Conservation (phyloP, 2,797 vertebrate genomes). For the Sorex maritimensis region DNA sequence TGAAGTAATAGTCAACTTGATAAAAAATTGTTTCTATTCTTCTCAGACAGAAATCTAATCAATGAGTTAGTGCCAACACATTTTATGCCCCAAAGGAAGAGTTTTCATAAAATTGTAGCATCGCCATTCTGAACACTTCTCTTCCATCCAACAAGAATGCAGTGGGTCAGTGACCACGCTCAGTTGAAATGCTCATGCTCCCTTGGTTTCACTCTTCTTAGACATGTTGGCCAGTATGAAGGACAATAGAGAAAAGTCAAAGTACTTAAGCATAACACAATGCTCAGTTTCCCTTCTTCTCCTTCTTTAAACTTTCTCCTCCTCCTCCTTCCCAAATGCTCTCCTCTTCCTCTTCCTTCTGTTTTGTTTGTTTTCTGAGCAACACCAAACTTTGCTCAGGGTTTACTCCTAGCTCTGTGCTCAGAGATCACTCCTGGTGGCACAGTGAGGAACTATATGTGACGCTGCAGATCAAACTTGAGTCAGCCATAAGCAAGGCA, state of each 20-base stretch:
- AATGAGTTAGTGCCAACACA: background rate
- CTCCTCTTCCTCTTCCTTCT: no score
- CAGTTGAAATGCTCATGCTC: background rate
- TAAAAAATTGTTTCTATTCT: background rate
- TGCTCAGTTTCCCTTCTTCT: background rate
- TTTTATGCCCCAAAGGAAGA: background rate
- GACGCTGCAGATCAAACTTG: no score
- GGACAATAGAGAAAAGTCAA: background rate
- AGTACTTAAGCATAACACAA: background rate
- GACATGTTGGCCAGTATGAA: background rate
- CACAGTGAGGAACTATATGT: no score
- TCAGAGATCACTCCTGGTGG: no score
- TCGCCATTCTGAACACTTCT: constrained; percentile 5
- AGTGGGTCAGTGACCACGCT: background rate
- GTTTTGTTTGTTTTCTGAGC: no score
- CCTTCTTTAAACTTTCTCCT: no score
- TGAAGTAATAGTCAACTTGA: constrained; percentile 7
- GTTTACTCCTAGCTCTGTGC: no score
- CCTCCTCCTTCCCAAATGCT: no score
- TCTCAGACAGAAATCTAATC: constrained; percentile 12
- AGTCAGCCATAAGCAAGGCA: no score
- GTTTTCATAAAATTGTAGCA: background rate
- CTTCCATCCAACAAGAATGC: background rate
- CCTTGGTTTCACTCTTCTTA: constrained; percentile 41
- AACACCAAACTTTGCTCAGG: no score